Percentiles rank a stretch among this genome's conserved stretches.
These are phyloP conservation scores for Podarcis siculus DNA, from an alignment of 2,797 vertebrate genomes.

Conservation along the genomic window DNA sequence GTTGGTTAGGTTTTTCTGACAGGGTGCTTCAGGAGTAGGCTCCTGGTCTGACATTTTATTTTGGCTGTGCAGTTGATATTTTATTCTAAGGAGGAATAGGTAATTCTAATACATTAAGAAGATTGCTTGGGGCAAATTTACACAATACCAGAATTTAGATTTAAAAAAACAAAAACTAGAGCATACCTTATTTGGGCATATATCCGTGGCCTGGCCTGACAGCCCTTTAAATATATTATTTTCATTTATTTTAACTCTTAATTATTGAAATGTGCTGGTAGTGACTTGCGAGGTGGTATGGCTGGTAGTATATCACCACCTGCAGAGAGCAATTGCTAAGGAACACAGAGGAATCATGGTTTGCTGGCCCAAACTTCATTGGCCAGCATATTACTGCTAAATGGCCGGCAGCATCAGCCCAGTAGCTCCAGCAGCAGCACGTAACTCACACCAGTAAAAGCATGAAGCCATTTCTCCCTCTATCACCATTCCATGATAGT, in stretches of 20 bases:
- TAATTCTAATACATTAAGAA: not conserved
- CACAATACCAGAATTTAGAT: too few relatives aligned
- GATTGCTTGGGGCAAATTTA: not conserved
- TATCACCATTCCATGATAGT: not conserved
- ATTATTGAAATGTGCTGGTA: not conserved
- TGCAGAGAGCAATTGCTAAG: not conserved
- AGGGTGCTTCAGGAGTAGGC: not conserved
- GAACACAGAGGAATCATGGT: not conserved
- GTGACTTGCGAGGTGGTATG: too few relatives aligned
- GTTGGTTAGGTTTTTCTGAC: not conserved
- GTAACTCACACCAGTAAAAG: not conserved
- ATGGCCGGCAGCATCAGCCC: not conserved
- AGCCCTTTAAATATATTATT: not conserved
- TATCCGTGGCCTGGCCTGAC: not conserved
- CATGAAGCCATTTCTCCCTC: not conserved
- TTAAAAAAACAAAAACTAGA: not conserved
- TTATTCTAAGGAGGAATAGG: constrained; percentile 31
- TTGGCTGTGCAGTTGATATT: constrained; percentile 38
- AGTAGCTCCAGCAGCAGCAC: too few relatives aligned
- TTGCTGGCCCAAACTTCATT: too few relatives aligned
- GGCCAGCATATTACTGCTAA: not conserved
- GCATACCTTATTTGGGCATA: not conserved
- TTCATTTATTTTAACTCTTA: not conserved
- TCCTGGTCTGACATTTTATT: constrained; percentile 14
- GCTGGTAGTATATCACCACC: not conserved